Base-by-base conservation (phyloP, 2,888 invertebrate species). In the Dendrolimus houi region DNA sequence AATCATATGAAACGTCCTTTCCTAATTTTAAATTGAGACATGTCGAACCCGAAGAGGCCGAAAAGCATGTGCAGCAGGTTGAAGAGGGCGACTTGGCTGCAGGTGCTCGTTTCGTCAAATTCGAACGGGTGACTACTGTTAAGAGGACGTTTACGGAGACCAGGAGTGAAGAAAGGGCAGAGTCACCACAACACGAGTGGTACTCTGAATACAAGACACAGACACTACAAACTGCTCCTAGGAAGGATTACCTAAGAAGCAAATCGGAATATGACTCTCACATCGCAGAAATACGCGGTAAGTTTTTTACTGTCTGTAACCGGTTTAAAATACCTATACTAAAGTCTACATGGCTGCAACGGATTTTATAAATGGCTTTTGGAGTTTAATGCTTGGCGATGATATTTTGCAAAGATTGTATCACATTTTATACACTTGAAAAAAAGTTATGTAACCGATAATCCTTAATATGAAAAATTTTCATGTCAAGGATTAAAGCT, bases 231-330 rank as follows among this genome's bases (percentile, higher is more conserved):
- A 90, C 92, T 58, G 93, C 93, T 63, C 92, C 93, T 54, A 93
- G 93, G 76, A 93, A 94, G 87, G 95, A 95, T 68, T 95, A 93
- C 72, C 92, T 94, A 64, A 92, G 96, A 77, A 96, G 95, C 85
- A 94, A 94, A 79, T 95, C 95, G 72, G 95, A 96, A 84, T 96
- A 95, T 85, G 97, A 97, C 85, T 94, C 95, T 58, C 96, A 96
- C 86, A 97, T 97, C 79, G 95, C 94, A 70, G 94, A 95, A 87
- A 96, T 96, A 78, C 93, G 95, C 96, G 96, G 96, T 96, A 93
- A 91, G 79, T 75, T 59, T 55, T 8, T 47, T 47, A 7, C 47
- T 9, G 47, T 47, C 47, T 29, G 29, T 29, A 29, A 29, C 29
- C 29, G 29, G 29, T 29, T 29, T 29, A 29, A 29, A 1, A 29